Conservation (phyloP, 1,140 invertebrate species). For the Drosophila pseudoobscura region DNA sequence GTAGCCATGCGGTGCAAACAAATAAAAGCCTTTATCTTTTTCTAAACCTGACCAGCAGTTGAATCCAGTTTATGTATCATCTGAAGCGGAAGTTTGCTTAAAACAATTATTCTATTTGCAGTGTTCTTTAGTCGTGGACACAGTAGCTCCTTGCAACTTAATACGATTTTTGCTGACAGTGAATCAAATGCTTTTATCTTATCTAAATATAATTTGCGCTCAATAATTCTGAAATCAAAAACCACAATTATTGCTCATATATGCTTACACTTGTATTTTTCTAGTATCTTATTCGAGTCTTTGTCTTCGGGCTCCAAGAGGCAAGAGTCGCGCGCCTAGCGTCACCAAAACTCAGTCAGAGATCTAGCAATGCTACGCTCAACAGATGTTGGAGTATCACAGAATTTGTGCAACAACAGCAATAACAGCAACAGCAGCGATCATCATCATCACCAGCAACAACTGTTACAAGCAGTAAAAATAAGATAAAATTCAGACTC, state of each 20-base stretch:
- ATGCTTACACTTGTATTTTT: background rate
- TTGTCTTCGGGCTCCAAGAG: constrained; percentile 14
- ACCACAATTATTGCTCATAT: too few species aligned
- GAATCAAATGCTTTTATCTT: too few species aligned
- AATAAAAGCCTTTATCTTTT: too few species aligned
- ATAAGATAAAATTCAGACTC: constrained; percentile 70
- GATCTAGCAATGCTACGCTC: constrained; percentile 39
- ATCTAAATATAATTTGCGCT: too few species aligned
- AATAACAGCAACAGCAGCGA: constrained; percentile 32
- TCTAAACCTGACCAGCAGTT: too few species aligned
- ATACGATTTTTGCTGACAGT: background rate
- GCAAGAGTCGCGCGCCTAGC: constrained; percentile 36
- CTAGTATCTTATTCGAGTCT: background rate
- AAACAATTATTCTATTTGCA: too few species aligned
- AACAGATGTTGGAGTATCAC: constrained; percentile 75
- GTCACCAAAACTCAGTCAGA: constrained; percentile 49
- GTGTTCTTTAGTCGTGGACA: too few species aligned
- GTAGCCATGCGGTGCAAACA: too few species aligned
- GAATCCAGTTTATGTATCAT: too few species aligned
- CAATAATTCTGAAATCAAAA: too few species aligned
- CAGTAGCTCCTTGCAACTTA: background rate
- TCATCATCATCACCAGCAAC: constrained; percentile 49
- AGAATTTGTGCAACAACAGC: constrained; percentile 49
- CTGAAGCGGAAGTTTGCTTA: too few species aligned
- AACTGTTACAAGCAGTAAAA: constrained; percentile 76